Conservation (phyloP, 2,797 vertebrate genomes). For the Acanthornis magna region DNA sequence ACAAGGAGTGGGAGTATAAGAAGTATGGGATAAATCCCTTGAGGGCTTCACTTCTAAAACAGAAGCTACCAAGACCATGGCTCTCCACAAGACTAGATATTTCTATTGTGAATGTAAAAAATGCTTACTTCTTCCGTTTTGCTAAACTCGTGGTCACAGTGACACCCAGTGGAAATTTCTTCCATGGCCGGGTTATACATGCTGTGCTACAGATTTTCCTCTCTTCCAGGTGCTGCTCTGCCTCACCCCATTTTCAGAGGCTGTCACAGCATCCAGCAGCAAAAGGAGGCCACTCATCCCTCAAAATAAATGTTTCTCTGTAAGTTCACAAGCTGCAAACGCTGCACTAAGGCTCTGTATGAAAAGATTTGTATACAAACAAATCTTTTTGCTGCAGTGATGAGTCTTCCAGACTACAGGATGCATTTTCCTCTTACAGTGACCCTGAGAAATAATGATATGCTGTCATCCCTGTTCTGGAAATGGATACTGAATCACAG, state of each 20-base stretch:
- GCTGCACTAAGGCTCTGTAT: background rate
- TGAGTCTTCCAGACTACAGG: background rate
- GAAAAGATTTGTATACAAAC: background rate
- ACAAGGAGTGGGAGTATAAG: fast-evolving
- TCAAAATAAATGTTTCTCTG: background rate
- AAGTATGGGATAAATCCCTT: background rate
- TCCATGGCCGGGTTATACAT: background rate
- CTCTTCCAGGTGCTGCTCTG: background rate
- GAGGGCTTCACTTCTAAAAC: background rate
- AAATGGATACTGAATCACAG: background rate
- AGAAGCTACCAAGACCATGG: background rate
- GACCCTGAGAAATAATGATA: background rate
- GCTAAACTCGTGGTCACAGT: background rate
- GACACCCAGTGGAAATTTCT: background rate
- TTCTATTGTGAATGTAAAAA: background rate
- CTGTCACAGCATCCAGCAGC: background rate
- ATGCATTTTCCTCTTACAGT: background rate
- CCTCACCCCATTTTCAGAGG: background rate
- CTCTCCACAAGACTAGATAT: background rate
- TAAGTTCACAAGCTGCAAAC: background rate
- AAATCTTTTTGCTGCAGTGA: background rate
- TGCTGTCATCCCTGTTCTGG: background rate
- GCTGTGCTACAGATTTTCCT: background rate
- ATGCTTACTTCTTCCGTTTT: background rate
- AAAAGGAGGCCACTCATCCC: background rate